Base-by-base conservation (phyloP, 2,888 invertebrate genomes). In the Stenchaetothrips biformis region DNA sequence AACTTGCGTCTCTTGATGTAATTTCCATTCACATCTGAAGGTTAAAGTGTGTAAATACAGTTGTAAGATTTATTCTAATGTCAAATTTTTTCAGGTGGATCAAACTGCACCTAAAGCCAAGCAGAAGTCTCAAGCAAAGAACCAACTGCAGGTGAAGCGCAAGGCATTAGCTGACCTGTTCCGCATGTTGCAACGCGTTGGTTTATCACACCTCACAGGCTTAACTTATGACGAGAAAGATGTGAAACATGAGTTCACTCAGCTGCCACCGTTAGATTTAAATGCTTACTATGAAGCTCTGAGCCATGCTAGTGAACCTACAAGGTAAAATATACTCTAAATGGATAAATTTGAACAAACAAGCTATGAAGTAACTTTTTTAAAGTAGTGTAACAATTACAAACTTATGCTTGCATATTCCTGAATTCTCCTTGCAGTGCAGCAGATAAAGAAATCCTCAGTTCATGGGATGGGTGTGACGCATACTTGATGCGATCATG, bases 151-250 rank as follows among this genome's bases (percentile, higher is more conserved):
- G 84, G 94, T 94, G 84, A 97, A 97, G 86, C 92, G 94, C 49
- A 93, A 95, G 87, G 92, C 94, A 0, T 87, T 98, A 0, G 91
- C 95, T 0, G 96, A 97, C 86, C 89, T 98, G 78, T 98, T 97
- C 86, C 95, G 94, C 86, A 89, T 90, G 47, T 87, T 99, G 0
- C 86, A 90, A 0, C 90, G 90, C 81, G 89, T 94, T 83, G 96
- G 97, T 0, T 86, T 97, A 1, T 96, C 94, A 77, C 95, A 94
- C 85, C 91, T 94, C 82, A 91, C 92, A 0, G 98, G 98, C 1
- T 88, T 94, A 9, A 81, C 83, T 25, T 80, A 80, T 13, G 82
- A 81, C 25, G 79, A 85, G 53, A 82, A 84, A 21, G 82, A 82
- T 79, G 82, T 84, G 78, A 82, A 84, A 27, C 81, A 83, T 27